These are phyloP conservation scores for Mercenaria mercenaria DNA, from an alignment of 1,140 invertebrate genomes.

Conservation along the genomic window DNA sequence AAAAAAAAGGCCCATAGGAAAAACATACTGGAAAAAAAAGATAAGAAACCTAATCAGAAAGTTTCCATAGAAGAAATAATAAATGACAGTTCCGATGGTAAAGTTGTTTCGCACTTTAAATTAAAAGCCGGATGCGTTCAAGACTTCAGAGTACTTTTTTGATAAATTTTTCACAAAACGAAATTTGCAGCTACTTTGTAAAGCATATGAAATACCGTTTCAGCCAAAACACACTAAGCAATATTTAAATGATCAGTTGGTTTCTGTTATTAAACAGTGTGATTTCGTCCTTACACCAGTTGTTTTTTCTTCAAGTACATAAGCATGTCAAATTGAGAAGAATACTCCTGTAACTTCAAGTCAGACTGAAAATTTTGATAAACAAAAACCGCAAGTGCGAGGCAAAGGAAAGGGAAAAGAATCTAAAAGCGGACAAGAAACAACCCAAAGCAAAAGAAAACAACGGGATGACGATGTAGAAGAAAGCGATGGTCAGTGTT, in stretches of 20 bases:
- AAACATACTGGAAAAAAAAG: slow-evolving; percentile 2
- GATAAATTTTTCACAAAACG: too few relatives aligned
- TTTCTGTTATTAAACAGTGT: neutral
- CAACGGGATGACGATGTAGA: too few relatives aligned
- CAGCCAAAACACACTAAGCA: neutral
- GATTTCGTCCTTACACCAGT: neutral
- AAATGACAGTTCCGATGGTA: neutral
- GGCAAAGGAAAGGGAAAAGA: too few relatives aligned
- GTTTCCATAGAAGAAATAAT: neutral
- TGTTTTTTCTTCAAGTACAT: neutral
- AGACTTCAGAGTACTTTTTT: neutral
- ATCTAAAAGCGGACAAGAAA: too few relatives aligned
- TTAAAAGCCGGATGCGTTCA: neutral
- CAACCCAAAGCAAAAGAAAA: too few relatives aligned
- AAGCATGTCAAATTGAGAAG: neutral
- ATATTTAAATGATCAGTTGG: neutral
- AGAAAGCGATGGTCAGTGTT: too few relatives aligned
- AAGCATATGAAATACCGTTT: neutral
- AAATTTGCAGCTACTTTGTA: too few relatives aligned
- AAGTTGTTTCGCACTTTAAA: neutral
- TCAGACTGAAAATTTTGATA: too few relatives aligned
- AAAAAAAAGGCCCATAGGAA: neutral
- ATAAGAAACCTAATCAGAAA: neutral
- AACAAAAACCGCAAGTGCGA: too few relatives aligned
- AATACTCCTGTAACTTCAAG: too few relatives aligned